Percentiles rank a stretch among this genome's conserved stretches.
Evolutionary conservation across 2,888 invertebrate species (phyloP).

Genomic region (Drosophila lacicola): DNA sequence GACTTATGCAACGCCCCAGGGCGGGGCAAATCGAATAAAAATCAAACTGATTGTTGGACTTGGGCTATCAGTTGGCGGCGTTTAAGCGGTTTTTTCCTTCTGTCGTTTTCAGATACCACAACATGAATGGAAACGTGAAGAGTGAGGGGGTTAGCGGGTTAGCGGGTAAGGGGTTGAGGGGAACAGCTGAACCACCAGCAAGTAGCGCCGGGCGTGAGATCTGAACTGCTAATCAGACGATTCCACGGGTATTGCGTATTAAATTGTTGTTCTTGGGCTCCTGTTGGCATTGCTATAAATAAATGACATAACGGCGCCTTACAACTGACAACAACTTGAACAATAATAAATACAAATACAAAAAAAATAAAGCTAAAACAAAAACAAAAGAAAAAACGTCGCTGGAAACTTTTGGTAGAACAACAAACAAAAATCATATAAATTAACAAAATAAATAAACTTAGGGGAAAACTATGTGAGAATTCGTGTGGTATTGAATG

Average conservation of each 20-base stretch:
- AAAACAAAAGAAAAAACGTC: constrained; percentile 8
- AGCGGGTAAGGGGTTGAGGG: too few relatives aligned
- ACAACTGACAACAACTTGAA: constrained; percentile 17
- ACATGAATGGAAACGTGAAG: background rate
- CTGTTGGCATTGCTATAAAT: constrained; percentile 33
- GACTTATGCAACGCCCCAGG: constrained; percentile 49
- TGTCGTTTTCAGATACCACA: constrained; percentile 26
- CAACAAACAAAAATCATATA: background rate
- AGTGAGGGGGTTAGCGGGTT: background rate
- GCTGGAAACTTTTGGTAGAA: constrained; percentile 39
- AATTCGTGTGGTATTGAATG: background rate
- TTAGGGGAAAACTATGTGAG: constrained; percentile 2
- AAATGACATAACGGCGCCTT: constrained; percentile 26
- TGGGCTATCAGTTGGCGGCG: constrained; percentile 52
- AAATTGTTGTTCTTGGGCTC: constrained; percentile 32
- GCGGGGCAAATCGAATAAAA: constrained; percentile 11
- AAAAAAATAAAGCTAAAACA: background rate
- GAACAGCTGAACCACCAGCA: background rate
- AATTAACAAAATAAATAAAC: constrained; percentile 12
- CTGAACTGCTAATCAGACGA: constrained; percentile 62
- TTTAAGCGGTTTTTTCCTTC: constrained; percentile 31
- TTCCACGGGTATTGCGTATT: constrained; percentile 63
- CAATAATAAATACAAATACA: background rate
- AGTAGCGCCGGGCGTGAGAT: constrained; percentile 49
- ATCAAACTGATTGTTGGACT: constrained; percentile 34